Conservation (phyloP, 2,888 invertebrate genomes). For the Microctonus brassicae region DNA sequence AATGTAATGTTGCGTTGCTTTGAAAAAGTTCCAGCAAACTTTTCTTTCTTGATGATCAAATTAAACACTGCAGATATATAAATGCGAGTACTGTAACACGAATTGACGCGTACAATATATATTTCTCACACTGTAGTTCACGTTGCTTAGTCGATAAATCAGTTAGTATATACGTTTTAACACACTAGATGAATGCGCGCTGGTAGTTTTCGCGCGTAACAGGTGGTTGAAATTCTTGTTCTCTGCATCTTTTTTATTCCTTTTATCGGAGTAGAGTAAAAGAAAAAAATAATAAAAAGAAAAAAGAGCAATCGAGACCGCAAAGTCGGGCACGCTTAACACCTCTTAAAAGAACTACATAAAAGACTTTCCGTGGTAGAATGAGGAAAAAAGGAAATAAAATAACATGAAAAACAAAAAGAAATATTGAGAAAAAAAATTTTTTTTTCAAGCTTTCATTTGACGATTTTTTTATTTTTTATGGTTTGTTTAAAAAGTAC, state of each 20-base stretch:
- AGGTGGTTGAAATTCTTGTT: conserved; percentile 67
- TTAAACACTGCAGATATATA: no score
- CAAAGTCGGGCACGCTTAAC: conserved; percentile 65
- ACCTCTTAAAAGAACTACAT: conserved; percentile 61
- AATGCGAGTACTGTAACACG: not conserved
- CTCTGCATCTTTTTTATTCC: conserved; percentile 63
- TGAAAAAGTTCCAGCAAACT: not conserved
- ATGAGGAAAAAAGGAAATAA: not conserved
- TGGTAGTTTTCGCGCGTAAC: conserved; percentile 64
- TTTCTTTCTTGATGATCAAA: no score
- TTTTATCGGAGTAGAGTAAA: conserved; percentile 60
- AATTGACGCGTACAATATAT: not conserved
- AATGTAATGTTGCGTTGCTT: not conserved
- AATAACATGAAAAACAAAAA: not conserved
- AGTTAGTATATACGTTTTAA: conserved; percentile 53
- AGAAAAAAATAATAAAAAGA: no score
- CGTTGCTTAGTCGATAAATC: conserved; percentile 64
- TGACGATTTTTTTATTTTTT: not conserved
- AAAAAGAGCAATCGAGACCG: conserved; percentile 60
- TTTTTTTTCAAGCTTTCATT: not conserved
- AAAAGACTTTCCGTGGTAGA: conserved; percentile 15
- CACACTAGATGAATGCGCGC: conserved; percentile 36
- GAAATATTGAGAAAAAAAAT: not conserved
- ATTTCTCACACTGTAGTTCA: conserved; percentile 16
- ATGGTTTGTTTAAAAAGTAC: conserved; percentile 37